These are phyloP conservation scores for Chrysotoxum bicinctum DNA, from an alignment of 2,888 invertebrate genomes.

Conservation along the genomic window DNA sequence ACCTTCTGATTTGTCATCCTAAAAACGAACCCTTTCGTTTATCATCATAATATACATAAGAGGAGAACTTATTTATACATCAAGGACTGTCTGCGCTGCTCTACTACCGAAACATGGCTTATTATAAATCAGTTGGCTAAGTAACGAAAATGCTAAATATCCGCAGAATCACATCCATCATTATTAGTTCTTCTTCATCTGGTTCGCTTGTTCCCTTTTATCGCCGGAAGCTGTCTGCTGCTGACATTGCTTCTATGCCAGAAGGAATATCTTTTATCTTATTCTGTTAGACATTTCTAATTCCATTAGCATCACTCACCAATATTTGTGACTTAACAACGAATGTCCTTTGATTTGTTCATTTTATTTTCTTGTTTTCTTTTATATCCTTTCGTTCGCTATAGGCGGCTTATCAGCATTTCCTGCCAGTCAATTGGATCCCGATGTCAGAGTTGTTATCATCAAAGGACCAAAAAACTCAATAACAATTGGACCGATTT, in stretches of 20 bases:
- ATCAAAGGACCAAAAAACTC: conserved; percentile 87
- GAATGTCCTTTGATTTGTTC: conserved; percentile 17
- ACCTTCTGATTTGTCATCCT: conserved; percentile 29
- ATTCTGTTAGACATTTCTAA: conserved; percentile 22
- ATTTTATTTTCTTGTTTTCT: conserved; percentile 28
- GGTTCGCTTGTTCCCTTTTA: neutral
- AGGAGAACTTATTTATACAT: conserved; percentile 48
- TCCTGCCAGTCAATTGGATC: conserved; percentile 86
- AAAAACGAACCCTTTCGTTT: conserved; percentile 35
- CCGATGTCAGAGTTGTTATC: conserved; percentile 85
- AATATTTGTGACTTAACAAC: conserved; percentile 49
- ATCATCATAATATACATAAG: conserved; percentile 44
- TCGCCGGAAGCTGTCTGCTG: neutral
- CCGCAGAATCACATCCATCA: conserved; percentile 61
- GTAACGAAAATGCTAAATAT: conserved; percentile 47
- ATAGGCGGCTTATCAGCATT: conserved; percentile 86
- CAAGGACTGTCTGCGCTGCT: conserved; percentile 20
- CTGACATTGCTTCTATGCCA: neutral
- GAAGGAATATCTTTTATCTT: conserved; percentile 42
- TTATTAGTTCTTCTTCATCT: conserved; percentile 36
- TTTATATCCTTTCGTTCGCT: conserved; percentile 42
- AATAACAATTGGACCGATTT: conserved; percentile 88
- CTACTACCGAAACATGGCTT: conserved; percentile 32
- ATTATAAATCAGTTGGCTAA: conserved; percentile 56
- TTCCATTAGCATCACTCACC: conserved; percentile 54